These are phyloP conservation scores for Protaetia brevitarsis DNA, from an alignment of 1,140 invertebrate genomes.

Conservation along the genomic window DNA sequence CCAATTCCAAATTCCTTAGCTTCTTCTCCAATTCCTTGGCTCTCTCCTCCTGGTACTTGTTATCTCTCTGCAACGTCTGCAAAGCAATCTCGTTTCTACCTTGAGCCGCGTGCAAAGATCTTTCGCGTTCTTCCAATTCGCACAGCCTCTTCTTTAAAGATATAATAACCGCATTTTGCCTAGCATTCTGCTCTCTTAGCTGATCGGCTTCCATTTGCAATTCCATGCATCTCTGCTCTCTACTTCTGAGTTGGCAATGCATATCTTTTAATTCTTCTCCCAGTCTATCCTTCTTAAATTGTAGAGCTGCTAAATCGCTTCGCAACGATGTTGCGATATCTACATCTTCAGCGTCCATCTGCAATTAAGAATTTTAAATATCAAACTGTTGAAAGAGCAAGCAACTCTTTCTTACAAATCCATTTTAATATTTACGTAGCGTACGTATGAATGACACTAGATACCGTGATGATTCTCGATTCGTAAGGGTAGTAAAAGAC, in stretches of 20 bases:
- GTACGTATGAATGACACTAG: background rate
- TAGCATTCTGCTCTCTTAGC: constrained; percentile 72
- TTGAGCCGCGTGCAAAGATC: constrained; percentile 60
- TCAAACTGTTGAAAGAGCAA: background rate
- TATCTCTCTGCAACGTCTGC: constrained; percentile 69
- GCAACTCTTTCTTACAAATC: constrained; percentile 7
- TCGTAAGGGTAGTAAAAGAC: background rate
- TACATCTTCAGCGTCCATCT: constrained; percentile 57
- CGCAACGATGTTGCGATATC: constrained; percentile 70
- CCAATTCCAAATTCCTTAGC: constrained; percentile 65
- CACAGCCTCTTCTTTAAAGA: constrained; percentile 75
- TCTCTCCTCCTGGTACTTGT: constrained; percentile 66
- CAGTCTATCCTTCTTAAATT: constrained; percentile 78
- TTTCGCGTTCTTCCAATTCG: constrained; percentile 72
- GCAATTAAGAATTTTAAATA: background rate
- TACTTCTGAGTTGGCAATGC: constrained; percentile 60
- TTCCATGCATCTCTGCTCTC: constrained; percentile 65
- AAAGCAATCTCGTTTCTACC: constrained; percentile 67
- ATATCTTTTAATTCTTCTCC: constrained; percentile 69
- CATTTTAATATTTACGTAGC: background rate
- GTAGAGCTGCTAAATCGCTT: constrained; percentile 74
- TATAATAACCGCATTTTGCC: constrained; percentile 73
- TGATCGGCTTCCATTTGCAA: constrained; percentile 67
- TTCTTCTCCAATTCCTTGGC: constrained; percentile 72
- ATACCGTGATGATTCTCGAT: background rate